Base-by-base conservation (phyloP, 2,888 invertebrate species). In the Cryptops parisi region DNA sequence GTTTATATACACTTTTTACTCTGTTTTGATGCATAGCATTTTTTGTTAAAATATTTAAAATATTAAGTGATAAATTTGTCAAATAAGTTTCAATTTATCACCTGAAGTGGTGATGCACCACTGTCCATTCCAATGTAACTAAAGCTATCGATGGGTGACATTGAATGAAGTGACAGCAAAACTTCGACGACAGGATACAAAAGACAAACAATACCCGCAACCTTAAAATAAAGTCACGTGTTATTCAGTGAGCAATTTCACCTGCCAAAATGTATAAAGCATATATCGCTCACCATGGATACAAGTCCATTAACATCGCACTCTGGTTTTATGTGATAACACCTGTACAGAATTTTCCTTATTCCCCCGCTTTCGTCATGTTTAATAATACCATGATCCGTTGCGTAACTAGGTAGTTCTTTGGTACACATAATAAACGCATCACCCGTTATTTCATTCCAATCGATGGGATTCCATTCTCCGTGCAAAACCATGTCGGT, bases 71-170 rank as follows among this genome's bases (percentile, higher is more conserved):
- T 33, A 33, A 33, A 33, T 33, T 33, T 33, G 15, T 33, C 33
- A 33, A 6, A 33, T 33, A 33, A 33, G 33, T 6, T 9, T 33
- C 6, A 33, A 33, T 15, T 33, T 33, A 33, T 33, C 33, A 73
- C 72, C 64, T 69, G 67, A 22, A 73, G 62, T 2, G 72, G 68
- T 19, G 65, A 59, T 23, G 67, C 65, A 17, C 73, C 74, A 59
- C 69, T 72, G 61, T 74, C 74, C 15, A 68, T 60, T n/a, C 74
- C 74, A 58, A 73, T 64, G 62, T 74, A 74, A 1, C 73, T 74
- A 59, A 73, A 72, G 45, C 70, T 67, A 57, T 72, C 70, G 6
- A 74, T 61, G 2, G 73, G 74, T 19, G 70, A 67, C 49, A 65
- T 62, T 3, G 64, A 63, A 58, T 70, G 68, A 43, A 74, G 68